A percentile compares a stretch with the other conserved stretches of the same genome.
These are phyloP conservation scores for Procapra przewalskii DNA, from an alignment of 2,113 vertebrate species.

Conservation along the genomic window DNA sequence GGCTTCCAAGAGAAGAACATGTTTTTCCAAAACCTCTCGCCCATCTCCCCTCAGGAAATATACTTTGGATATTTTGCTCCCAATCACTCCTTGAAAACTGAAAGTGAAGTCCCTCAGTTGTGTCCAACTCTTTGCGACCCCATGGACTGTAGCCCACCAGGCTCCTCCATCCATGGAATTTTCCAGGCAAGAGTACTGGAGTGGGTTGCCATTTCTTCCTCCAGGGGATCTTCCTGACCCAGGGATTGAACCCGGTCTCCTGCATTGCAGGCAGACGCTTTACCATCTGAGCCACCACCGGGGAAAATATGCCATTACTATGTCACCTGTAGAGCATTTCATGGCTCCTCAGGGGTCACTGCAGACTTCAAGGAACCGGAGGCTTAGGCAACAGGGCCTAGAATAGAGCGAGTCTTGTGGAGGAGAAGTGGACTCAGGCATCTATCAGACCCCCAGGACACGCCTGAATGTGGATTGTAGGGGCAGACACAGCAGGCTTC, in stretches of 20 bases:
- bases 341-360: background rate
- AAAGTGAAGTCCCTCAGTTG: background rate
- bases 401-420: background rate
- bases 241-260: background rate
- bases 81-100: background rate
- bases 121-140: background rate
- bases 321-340: background rate
- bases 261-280: accelerated
- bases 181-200: background rate
- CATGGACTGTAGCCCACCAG: background rate
- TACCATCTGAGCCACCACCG: background rate
- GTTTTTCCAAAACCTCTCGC: background rate
- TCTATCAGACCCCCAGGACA: too few species aligned
- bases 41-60: background rate
- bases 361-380: too few species aligned
- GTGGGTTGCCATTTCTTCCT: background rate
- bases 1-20: background rate
- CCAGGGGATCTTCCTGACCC: background rate
- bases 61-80: background rate
- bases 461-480: background rate
- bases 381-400: background rate
- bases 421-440: background rate
- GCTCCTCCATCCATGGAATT: background rate
- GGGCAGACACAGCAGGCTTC: too few species aligned
- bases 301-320: background rate